Evolutionary conservation across 1,140 invertebrate genomes (phyloP).

Genomic region (Anthonomus grandis): DNA sequence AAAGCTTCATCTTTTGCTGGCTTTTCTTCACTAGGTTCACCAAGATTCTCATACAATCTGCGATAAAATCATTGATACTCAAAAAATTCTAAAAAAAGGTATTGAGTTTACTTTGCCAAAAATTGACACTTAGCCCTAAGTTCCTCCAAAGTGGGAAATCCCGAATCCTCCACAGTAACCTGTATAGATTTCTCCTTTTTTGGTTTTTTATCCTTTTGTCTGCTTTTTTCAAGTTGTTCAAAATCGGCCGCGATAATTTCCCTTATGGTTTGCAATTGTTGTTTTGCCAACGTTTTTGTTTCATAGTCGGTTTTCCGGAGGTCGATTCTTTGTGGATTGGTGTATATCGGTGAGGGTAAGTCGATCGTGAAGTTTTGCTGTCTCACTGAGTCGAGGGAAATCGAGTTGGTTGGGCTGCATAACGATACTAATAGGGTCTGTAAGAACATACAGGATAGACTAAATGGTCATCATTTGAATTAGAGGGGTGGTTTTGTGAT

Average conservation of each 20-base stretch:
- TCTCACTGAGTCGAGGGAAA: neutral
- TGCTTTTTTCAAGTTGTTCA: conserved; percentile 4
- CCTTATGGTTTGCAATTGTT: conserved; percentile 15
- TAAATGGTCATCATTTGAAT: too few species aligned
- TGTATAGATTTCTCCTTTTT: conserved; percentile 17
- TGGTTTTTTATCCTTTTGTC: neutral
- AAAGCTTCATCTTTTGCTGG: too few species aligned
- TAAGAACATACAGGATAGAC: too few species aligned
- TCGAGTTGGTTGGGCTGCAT: too few species aligned
- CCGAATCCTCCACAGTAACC: conserved; percentile 5
- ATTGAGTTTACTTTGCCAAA: conserved; percentile 25
- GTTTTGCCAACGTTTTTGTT: conserved; percentile 1
- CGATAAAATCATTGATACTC: too few species aligned
- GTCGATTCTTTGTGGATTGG: conserved; percentile 3
- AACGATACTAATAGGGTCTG: too few species aligned
- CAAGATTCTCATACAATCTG: too few species aligned
- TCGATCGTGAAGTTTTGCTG: neutral
- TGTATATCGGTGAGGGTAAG: neutral
- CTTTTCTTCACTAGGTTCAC: too few species aligned
- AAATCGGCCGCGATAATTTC: conserved; percentile 16
- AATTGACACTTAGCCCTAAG: conserved; percentile 18
- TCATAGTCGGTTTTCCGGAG: neutral
- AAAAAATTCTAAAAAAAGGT: too few species aligned
- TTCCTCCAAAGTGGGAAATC: conserved; percentile 16
- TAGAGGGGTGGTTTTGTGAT: too few species aligned